Percentiles rank a stretch among this genome's conserved stretches.
phyloP scores from a whole-genome alignment of 2,888 invertebrate genomes.

The Andrena hattorfiana region DNA sequence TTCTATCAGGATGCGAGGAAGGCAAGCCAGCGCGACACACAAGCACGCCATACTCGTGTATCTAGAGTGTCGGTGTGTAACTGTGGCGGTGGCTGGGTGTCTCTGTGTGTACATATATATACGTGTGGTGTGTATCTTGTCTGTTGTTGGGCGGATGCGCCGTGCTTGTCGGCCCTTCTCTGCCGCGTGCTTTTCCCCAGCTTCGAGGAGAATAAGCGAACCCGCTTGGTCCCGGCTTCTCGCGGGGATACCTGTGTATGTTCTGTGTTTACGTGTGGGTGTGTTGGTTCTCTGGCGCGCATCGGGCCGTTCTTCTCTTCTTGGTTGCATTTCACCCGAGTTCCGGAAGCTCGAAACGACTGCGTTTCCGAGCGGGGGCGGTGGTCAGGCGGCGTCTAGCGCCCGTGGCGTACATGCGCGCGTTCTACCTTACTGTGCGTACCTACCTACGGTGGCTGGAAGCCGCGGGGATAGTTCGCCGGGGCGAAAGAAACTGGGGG shows the following conservation, averaged over 20 bases:
- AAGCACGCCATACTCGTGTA: conserved; percentile 77
- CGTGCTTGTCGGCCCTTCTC: not conserved
- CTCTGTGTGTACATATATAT: not conserved
- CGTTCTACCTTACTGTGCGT: conserved; percentile 65
- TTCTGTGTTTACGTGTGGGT: not conserved
- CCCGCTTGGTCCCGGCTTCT: conserved; percentile 15
- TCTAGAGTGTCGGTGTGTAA: conserved; percentile 49
- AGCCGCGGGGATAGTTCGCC: conserved; percentile 23
- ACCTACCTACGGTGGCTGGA: conserved; percentile 60
- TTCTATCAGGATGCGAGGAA: conserved; percentile 84
- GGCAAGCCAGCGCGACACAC: conserved; percentile 83
- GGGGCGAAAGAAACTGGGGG: conserved; percentile 6
- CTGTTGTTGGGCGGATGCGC: not conserved
- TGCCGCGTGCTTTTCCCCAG: not conserved
- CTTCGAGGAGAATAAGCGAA: not conserved
- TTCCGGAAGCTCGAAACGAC: conserved; percentile 46
- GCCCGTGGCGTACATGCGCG: conserved; percentile 61
- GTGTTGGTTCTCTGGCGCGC: not conserved
- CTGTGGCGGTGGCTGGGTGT: not conserved
- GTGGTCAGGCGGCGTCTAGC: conserved; percentile 7
- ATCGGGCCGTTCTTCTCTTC: conserved; percentile 49
- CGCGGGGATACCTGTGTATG: conserved; percentile 13
- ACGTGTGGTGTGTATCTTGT: not conserved
- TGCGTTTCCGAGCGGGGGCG: not conserved
- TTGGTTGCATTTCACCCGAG: conserved; percentile 72